Percentiles rank a stretch among this genome's conserved stretches.
phyloP scores from a whole-genome alignment of 2,113 vertebrate genomes.

The Festucalex cinctus region DNA sequence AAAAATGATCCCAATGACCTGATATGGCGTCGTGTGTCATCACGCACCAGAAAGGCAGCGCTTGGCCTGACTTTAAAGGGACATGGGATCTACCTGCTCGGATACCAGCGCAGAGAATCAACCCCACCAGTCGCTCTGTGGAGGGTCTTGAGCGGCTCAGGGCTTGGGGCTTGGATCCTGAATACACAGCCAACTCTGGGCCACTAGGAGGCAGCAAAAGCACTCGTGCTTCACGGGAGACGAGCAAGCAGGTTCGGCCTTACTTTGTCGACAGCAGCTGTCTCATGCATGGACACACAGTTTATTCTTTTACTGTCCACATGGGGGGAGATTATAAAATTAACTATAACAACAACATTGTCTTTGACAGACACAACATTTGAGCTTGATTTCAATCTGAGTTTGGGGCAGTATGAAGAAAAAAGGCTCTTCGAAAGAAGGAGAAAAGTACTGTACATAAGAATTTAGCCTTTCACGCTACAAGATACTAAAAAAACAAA shows the following conservation, averaged over 20 bases:
- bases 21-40: conserved; percentile 15
- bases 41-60: conserved; percentile 41
- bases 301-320: not conserved
- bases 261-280: not conserved
- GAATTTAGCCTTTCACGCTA: not conserved
- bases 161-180: conserved; percentile 37
- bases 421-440: not conserved
- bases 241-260: conserved; percentile 23
- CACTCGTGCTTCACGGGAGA: conserved; percentile 1
- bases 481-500: too few species aligned
- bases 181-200: conserved; percentile 6
- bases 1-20: not conserved
- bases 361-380: not conserved
- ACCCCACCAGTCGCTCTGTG: conserved; percentile 54
- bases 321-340: not conserved
- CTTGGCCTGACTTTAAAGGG: conserved; percentile 68
- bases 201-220: conserved; percentile 23
- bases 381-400: not conserved
- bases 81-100: conserved; percentile 70
- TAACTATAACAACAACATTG: not conserved
- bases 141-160: conserved; percentile 56
- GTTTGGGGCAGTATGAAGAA: not conserved
- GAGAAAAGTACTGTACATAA: not conserved
- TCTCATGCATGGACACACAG: not conserved
- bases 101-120: conserved; percentile 43